Conservation (phyloP, 2,797 vertebrate species). For the Tauraco hartlaubi region DNA sequence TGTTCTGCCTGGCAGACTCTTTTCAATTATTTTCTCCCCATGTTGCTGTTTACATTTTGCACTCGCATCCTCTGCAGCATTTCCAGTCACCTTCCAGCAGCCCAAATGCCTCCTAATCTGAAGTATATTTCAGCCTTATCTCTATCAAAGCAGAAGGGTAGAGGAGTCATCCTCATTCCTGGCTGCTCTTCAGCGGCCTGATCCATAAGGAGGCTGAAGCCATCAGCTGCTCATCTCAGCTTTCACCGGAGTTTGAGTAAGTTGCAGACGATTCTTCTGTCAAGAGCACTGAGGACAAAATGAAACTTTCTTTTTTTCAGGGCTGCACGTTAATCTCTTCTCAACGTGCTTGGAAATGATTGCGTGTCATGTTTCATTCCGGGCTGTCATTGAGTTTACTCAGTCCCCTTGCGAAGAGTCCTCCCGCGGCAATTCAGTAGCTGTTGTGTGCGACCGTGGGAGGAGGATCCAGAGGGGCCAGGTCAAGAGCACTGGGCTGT, state of each 20-base stretch:
- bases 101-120: constrained; percentile 12
- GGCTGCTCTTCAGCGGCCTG: neutral
- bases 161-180: neutral
- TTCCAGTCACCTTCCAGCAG: constrained; percentile 33
- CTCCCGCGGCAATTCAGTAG: neutral
- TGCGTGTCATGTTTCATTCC: neutral
- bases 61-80: neutral
- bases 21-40: constrained; percentile 40
- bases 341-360: neutral
- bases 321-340: constrained; percentile 19
- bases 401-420: neutral
- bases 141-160: constrained; percentile 51
- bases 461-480: neutral
- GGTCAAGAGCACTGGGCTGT: neutral
- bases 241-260: neutral
- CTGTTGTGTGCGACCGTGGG: neutral
- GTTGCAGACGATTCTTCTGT: neutral
- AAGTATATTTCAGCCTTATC: constrained; percentile 48
- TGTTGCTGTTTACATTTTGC: constrained; percentile 29
- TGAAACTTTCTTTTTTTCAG: neutral
- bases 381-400: neutral
- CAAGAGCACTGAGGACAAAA: constrained; percentile 56
- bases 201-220: constrained; percentile 4
- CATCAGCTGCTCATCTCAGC: neutral
- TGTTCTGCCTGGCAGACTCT: constrained; percentile 6